Percentiles rank a stretch among this genome's conserved stretches.
These are phyloP conservation scores for Oeneis ivallda DNA, from an alignment of 2,888 invertebrate genomes.

Conservation along the genomic window DNA sequence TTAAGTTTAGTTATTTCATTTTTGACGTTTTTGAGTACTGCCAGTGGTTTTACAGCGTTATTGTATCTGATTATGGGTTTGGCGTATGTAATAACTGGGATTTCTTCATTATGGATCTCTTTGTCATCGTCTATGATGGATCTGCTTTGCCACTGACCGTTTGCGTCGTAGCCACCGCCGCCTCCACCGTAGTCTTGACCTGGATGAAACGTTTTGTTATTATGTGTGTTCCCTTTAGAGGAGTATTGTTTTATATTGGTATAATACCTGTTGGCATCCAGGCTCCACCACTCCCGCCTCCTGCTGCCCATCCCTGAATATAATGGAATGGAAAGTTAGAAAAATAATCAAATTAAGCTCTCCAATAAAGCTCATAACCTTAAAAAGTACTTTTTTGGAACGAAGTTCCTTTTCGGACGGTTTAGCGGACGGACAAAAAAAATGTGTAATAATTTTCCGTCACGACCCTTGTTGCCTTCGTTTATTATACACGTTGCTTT, in stretches of 20 bases:
- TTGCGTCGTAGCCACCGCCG: slow-evolving; percentile 70
- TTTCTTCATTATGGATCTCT: slow-evolving; percentile 40
- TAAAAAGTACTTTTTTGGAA: no score
- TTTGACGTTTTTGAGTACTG: slow-evolving; percentile 39
- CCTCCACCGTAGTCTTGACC: slow-evolving; percentile 69
- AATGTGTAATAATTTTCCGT: no score
- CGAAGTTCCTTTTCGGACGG: no score
- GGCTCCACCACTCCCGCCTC: slow-evolving; percentile 71
- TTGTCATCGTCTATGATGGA: slow-evolving; percentile 56
- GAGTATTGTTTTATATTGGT: slow-evolving; percentile 49
- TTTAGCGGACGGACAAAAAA: no score
- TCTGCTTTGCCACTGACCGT: slow-evolving; percentile 76
- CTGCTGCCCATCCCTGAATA: slow-evolving; percentile 68
- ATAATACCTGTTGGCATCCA: slow-evolving; percentile 79
- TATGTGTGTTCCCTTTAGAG: slow-evolving; percentile 40
- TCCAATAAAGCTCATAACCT: no score
- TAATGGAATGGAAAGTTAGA: slow-evolving; percentile 32
- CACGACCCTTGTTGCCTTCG: no score
- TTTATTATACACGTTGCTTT: no score
- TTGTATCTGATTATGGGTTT: slow-evolving; percentile 51
- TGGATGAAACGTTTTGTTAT: slow-evolving; percentile 47
- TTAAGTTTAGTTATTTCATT: slow-evolving; percentile 36
- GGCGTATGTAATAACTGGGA: slow-evolving; percentile 54
- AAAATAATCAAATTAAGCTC: no score
- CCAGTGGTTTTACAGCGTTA: slow-evolving; percentile 35